Conservation (phyloP, 2,797 vertebrate species). For the Coregonus suidteri region DNA sequence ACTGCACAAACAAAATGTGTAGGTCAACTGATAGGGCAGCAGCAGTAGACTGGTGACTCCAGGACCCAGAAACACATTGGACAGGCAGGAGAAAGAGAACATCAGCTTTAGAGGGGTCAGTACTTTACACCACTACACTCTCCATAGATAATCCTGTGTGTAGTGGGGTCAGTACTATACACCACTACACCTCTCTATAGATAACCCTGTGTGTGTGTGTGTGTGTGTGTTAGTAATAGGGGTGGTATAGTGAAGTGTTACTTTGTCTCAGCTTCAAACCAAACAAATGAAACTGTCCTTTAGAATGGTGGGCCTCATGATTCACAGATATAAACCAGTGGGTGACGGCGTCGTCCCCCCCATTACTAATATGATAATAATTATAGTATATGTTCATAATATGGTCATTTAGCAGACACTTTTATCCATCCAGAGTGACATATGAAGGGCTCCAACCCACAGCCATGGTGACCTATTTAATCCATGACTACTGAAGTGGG, state of each 20-base stretch:
- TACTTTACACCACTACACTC: too few relatives aligned
- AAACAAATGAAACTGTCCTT: not conserved
- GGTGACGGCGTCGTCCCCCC: not conserved
- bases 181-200: not conserved
- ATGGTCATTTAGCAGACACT: not conserved
- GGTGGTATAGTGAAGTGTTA: not conserved
- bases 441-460: not conserved
- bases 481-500: not conserved
- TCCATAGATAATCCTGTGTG: not conserved
- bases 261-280: not conserved
- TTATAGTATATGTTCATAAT: not conserved
- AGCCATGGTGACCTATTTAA: not conserved
- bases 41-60: slow-evolving; percentile 63
- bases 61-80: slow-evolving; percentile 36
- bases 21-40: slow-evolving; percentile 51
- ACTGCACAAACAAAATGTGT: too few relatives aligned
- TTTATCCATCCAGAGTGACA: not conserved
- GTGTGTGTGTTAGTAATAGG: not conserved
- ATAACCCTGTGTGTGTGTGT: not conserved
- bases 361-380: slow-evolving; percentile 5
- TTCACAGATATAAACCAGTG: not conserved
- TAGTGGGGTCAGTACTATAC: slow-evolving; percentile 84
- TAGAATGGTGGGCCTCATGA: not conserved
- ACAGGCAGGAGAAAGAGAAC: slow-evolving; percentile 73
- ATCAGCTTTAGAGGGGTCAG: slow-evolving; percentile 74